Evolutionary conservation across 2,888 invertebrate species (phyloP), one percentile per base, ranked within the genome.

Genomic region (Drosophila ezoana): DNA sequence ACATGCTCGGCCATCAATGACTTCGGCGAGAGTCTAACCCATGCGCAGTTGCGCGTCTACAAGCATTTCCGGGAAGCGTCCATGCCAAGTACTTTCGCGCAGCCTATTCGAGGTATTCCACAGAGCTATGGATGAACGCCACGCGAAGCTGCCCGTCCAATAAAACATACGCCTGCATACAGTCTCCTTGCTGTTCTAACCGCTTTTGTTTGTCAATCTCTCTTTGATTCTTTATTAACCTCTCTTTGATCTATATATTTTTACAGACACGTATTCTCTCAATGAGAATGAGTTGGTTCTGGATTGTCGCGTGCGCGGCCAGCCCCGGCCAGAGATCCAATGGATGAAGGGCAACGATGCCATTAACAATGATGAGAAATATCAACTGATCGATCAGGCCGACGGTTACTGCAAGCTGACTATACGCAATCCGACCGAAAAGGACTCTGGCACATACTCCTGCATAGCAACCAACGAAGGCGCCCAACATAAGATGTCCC

Each of bases 241-340:
- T 18, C 8, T 20, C 40, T 40, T 37, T 38, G 33, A 2, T 28
- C 18, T 23, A 20, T 16, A 6, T 10, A 6, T 43, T 38, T 56
- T 58, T 62, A 48, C 92, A 95, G 97, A 97, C 91, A 94, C 93
- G 11, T 97, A 96, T 91, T 95, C 95, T 87, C 93, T 94, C 51
- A 93, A 94, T 41, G 95, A 95, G 86, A 95, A 96, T 90, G 95
- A 96, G 90, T 91, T 97, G 54, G 94, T 95, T 23, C 92, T 97
- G 73, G 97, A 97, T 92, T 97, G 97, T 88, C 94, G 95, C 53
- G 95, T 97, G 47, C 94, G 95, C 63, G 96, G 96, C 20, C 94
- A 95, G 80, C 96, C 96, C 13, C 93, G 94, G 4, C 96, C 97
- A 0, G 94, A 93, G 0, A 94, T 97, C 64, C 94, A 94, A 37